Conservation (phyloP, 2,113 vertebrate genomes). For the Poeciliopsis turrubarensis region DNA sequence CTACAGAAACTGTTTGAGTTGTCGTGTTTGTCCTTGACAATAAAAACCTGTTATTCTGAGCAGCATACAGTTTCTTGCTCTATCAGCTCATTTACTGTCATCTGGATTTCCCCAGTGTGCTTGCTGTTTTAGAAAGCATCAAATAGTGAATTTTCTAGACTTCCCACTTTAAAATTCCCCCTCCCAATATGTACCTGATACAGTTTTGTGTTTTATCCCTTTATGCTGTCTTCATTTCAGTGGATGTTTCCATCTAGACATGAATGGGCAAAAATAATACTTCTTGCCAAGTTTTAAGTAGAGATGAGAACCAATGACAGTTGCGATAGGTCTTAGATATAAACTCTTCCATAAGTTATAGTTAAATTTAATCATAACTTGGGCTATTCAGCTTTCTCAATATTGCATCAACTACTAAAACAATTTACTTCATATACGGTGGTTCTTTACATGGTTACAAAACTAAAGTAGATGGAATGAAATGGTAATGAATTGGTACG, state of each 20-base stretch:
- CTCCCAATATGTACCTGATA: no score
- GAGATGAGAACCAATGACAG: no score
- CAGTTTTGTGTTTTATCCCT: background rate
- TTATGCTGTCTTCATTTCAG: background rate
- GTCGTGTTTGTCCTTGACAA: conserved; percentile 4
- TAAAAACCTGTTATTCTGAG: conserved; percentile 1
- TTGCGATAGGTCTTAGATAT: no score
- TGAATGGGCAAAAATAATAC: background rate
- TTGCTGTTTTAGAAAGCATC: background rate
- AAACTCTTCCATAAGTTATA: no score
- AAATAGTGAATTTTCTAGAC: background rate
- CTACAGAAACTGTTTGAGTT: conserved; percentile 4
- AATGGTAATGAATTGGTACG: no score
- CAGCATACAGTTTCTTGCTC: background rate
- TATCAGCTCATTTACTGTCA: background rate
- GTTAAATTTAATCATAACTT: no score
- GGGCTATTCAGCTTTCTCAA: no score
- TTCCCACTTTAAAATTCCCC: background rate
- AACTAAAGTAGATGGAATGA: no score
- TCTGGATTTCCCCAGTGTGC: background rate
- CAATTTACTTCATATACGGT: no score
- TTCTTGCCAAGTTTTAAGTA: background rate
- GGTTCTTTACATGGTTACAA: no score
- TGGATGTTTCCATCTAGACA: background rate
- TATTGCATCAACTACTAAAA: no score